These are phyloP conservation scores for Chrysolina haemoptera DNA, from an alignment of 2,888 invertebrate species.

Conservation along the genomic window DNA sequence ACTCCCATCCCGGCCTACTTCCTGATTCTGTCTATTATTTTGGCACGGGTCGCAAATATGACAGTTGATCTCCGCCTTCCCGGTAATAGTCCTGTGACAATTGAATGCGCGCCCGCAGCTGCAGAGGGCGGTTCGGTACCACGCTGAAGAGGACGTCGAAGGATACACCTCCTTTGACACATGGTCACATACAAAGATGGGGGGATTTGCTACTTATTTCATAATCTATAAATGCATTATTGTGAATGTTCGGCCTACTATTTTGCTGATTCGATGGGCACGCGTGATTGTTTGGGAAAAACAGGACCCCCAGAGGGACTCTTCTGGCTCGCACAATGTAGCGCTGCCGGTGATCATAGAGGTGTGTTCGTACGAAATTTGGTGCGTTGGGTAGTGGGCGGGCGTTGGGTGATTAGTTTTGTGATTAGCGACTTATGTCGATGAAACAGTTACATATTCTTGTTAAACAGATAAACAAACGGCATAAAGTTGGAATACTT, in stretches of 20 bases:
- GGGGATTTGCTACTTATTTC: constrained; percentile 52
- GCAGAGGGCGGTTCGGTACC: constrained; percentile 56
- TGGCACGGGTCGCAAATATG: constrained; percentile 57
- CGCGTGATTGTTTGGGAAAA: constrained; percentile 60
- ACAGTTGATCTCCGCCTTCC: constrained; percentile 55
- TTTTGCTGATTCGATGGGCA: constrained; percentile 52
- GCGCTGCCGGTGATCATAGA: constrained; percentile 31
- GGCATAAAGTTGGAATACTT: too few species aligned
- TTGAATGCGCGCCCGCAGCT: constrained; percentile 54
- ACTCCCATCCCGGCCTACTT: constrained; percentile 42
- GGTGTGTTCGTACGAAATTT: constrained; percentile 12
- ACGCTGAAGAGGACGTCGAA: constrained; percentile 49
- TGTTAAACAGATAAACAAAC: too few species aligned
- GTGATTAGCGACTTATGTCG: neutral
- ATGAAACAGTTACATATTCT: neutral
- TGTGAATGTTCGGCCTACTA: constrained; percentile 56
- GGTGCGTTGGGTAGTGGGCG: neutral
- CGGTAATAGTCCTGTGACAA: constrained; percentile 54
- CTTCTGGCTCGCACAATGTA: constrained; percentile 21
- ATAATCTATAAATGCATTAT: constrained; percentile 58
- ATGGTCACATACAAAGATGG: constrained; percentile 54
- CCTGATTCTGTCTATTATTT: constrained; percentile 43
- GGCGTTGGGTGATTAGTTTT: neutral
- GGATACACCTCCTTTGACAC: constrained; percentile 57
- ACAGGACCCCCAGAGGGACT: constrained; percentile 54